These are phyloP conservation scores for Sphyrna mokarran DNA, from an alignment of 2,113 vertebrate species.

Conservation along the genomic window DNA sequence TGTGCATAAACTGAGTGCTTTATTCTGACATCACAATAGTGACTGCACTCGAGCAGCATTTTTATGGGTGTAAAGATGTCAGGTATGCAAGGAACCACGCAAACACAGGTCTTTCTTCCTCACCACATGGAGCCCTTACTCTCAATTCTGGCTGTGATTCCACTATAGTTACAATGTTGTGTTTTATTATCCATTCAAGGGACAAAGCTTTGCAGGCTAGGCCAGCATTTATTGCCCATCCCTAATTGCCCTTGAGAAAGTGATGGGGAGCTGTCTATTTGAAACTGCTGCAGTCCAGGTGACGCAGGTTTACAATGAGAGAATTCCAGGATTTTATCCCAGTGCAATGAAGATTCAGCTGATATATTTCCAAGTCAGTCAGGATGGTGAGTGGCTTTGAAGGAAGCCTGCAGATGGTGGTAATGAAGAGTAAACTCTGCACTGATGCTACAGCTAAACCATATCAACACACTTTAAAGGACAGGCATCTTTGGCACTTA, in stretches of 20 bases:
- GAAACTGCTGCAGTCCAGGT: too few relatives aligned
- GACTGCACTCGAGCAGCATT: background rate
- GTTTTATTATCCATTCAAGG: too few relatives aligned
- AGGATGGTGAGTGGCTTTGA: too few relatives aligned
- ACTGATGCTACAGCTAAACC: background rate
- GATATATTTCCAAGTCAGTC: too few relatives aligned
- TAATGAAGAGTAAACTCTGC: background rate
- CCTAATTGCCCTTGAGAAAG: too few relatives aligned
- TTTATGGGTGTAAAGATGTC: background rate
- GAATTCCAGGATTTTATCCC: too few relatives aligned
- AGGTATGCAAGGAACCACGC: background rate
- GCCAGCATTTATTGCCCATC: too few relatives aligned
- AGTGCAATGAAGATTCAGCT: too few relatives aligned
- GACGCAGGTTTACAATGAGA: too few relatives aligned
- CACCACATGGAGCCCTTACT: background rate
- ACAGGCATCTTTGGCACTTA: slow-evolving; percentile 56
- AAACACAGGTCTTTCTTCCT: background rate
- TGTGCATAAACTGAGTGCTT: background rate
- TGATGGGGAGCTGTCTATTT: too few relatives aligned
- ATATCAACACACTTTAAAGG: background rate
- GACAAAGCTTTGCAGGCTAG: too few relatives aligned
- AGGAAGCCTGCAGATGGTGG: too few relatives aligned
- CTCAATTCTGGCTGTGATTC: background rate
- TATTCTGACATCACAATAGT: background rate
- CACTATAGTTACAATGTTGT: background rate